Percentiles rank a stretch among this genome's conserved stretches.
phyloP scores from a whole-genome alignment of 2,113 vertebrate species.

The Oncorhynchus clarkii region DNA sequence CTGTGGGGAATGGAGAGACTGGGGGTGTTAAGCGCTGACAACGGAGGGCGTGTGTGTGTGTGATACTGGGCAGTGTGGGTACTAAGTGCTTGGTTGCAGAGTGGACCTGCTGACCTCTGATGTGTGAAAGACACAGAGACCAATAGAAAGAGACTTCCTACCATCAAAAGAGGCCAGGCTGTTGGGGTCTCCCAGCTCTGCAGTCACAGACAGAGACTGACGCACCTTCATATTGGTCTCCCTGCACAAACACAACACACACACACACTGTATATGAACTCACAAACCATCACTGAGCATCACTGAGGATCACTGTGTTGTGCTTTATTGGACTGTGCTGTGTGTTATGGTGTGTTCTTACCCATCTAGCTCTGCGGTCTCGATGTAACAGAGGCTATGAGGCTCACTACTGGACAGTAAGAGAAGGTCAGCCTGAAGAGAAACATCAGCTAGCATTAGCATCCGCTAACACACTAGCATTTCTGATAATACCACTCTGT shows the following conservation, averaged over 20 bases:
- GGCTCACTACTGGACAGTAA: constrained; percentile 94
- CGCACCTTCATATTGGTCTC: constrained; percentile 97
- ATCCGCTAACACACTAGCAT: constrained; percentile 5
- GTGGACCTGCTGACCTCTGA: neutral
- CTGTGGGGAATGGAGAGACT: constrained; percentile 39
- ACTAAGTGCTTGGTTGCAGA: neutral
- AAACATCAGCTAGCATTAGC: constrained; percentile 36
- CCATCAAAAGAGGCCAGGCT: constrained; percentile 85
- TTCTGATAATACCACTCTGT: neutral
- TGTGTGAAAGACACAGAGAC: neutral
- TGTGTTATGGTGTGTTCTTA: constrained; percentile 56
- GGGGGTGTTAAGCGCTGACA: constrained; percentile 26
- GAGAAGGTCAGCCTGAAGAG: constrained; percentile 88
- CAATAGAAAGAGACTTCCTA: constrained; percentile 54
- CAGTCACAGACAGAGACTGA: constrained; percentile 86
- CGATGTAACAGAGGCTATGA: constrained; percentile 94
- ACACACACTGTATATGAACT: neutral
- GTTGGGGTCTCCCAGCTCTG: constrained; percentile 79
- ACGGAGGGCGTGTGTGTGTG: constrained; percentile 3
- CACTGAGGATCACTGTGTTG: neutral
- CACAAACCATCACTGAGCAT: neutral
- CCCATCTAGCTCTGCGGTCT: constrained; percentile 95
- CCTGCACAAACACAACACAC: constrained; percentile 63
- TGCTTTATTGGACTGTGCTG: neutral
- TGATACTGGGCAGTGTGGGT: neutral